These are phyloP conservation scores for Drosophila formosana DNA, from an alignment of 2,888 invertebrate genomes.

Conservation along the genomic window DNA sequence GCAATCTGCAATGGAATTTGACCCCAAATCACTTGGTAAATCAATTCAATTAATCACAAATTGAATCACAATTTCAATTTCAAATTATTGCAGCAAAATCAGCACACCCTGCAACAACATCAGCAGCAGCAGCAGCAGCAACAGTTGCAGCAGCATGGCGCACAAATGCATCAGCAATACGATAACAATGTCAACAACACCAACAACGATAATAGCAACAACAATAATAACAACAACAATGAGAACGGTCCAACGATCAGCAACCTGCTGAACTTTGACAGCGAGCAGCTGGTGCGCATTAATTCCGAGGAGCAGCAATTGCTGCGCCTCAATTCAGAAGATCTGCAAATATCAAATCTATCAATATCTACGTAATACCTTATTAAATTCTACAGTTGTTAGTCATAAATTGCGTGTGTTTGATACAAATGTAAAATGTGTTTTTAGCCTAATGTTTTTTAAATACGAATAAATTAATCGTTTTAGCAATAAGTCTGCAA, in stretches of 20 bases:
- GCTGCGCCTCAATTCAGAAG: conserved; percentile 86
- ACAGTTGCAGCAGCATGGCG: conserved; percentile 59
- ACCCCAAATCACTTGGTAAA: conserved; percentile 70
- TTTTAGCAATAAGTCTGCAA: conserved; percentile 43
- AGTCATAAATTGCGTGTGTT: conserved; percentile 45
- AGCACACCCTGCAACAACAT: conserved; percentile 69
- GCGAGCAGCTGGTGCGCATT: conserved; percentile 85
- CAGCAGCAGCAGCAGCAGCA: conserved; percentile 40
- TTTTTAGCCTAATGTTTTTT: conserved; percentile 64
- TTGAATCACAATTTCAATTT: not conserved
- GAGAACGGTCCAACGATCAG: conserved; percentile 83
- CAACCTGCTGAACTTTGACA: conserved; percentile 85
- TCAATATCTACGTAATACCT: conserved; percentile 83
- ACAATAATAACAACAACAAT: conserved; percentile 44
- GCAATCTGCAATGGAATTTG: conserved; percentile 77
- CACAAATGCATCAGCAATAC: conserved; percentile 65
- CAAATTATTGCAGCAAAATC: conserved; percentile 57
- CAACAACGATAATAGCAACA: conserved; percentile 47
- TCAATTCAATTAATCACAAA: not conserved
- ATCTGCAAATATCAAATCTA: conserved; percentile 86
- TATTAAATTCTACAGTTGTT: conserved; percentile 28
- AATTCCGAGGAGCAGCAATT: conserved; percentile 86
- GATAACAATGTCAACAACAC: conserved; percentile 51
- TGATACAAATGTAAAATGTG: conserved; percentile 65
- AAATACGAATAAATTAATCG: conserved; percentile 68